Base-by-base conservation (phyloP, 1,140 invertebrate species). In the Bombus fervidus region DNA sequence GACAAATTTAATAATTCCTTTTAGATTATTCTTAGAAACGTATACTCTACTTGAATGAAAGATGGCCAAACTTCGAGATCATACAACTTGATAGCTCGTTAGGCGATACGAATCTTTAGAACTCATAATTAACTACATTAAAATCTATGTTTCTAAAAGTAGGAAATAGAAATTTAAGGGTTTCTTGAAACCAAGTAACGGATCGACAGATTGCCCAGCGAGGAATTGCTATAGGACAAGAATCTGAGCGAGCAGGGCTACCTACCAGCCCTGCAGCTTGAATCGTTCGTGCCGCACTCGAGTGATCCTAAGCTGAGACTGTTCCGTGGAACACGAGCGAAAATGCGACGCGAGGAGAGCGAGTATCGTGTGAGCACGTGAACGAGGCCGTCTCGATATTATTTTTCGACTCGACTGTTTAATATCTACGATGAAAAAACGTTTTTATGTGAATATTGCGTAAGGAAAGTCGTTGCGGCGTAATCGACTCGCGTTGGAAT, bases 391-490 rank as follows among this genome's bases (percentile, higher is more conserved):
- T 93, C 93, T 93, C 92, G 90, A 92, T 91, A 93, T 94, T 94
- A 94, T 93, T 94, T 94, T 94, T 94, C 85, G 92, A 94, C 93
- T 94, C 91, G 91, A 94, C 92, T 93, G 90, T 94, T 94, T 92
- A 93, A 89, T 92, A 93, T 93, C 86, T 89, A 83, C 72, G 83
- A 87, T 81, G 83, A 90, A 79, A 81, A 89, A 93, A 91, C 91
- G 90, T 93, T 94, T 94, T 93, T 93, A 93, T 93, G 92, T 93
- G 87, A 93, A 92, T 93, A 93, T 91, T 90, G 81, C 66, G 82
- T 90, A 94, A 92, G 88, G 86, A 86, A 92, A 91, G 86, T 66
- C 86, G 82, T 81, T 72, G 68, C 66, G 76, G 57, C 59, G 80
- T 83, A 57, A 28, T 31, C 25, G 57, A 64, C 34, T 66, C 57